These are phyloP conservation scores for Drosophila sordidula DNA, from an alignment of 2,888 invertebrate genomes.

Conservation along the genomic window DNA sequence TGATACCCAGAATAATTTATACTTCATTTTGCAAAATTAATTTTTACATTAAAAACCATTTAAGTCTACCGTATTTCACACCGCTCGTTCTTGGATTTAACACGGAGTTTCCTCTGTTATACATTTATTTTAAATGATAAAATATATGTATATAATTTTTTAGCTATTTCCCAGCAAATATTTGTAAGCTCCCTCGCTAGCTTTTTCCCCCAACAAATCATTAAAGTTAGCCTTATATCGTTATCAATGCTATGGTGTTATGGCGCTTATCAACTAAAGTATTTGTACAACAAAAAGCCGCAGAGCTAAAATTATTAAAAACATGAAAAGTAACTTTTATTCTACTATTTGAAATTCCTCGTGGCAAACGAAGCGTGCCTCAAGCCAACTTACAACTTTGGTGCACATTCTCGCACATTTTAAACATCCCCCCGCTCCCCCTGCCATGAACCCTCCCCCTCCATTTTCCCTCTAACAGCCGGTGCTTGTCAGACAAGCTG, in stretches of 20 bases:
- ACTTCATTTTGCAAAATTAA: no score
- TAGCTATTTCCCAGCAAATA: background rate
- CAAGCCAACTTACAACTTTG: slow-evolving; percentile 54
- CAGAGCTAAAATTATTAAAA: slow-evolving; percentile 40
- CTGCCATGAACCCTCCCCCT: background rate
- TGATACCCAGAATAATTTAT: no score
- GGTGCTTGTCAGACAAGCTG: slow-evolving; percentile 33
- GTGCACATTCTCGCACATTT: slow-evolving; percentile 63
- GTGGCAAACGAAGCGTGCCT: slow-evolving; percentile 69
- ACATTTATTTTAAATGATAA: no score
- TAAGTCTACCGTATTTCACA: no score
- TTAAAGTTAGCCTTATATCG: background rate
- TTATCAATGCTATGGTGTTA: slow-evolving; percentile 14
- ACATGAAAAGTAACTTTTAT: slow-evolving; percentile 52
- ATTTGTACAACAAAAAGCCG: slow-evolving; percentile 15
- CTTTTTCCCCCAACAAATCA: background rate
- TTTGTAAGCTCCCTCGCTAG: background rate
- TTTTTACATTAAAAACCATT: no score
- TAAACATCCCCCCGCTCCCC: slow-evolving; percentile 5
- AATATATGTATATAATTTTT: no score
- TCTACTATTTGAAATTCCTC: slow-evolving; percentile 65
- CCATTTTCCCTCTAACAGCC: background rate
- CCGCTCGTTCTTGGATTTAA: no score
- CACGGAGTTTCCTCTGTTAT: no score
- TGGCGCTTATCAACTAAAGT: slow-evolving; percentile 28